phyloP scores from a whole-genome alignment of 2,113 vertebrate species.

The Datnioides undecimradiatus region DNA sequence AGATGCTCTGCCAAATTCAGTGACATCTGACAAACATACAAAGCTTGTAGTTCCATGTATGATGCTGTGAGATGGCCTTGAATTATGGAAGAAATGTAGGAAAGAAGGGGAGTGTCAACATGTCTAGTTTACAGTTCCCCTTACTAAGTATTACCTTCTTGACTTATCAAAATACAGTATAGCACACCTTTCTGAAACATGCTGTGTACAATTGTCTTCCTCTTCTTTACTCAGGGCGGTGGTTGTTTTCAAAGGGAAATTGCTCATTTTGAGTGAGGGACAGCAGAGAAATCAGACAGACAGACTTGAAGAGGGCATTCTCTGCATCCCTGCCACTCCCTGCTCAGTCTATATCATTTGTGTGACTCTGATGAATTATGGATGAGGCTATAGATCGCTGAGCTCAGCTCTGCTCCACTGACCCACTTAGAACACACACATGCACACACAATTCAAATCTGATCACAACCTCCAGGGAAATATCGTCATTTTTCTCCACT shows the following conservation, averaged over 20 bases:
- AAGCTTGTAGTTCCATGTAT: too few species aligned
- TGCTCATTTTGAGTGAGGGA: slow-evolving; percentile 21
- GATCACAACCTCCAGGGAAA: slow-evolving; percentile 60
- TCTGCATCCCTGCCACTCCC: slow-evolving; percentile 70
- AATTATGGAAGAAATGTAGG: too few species aligned
- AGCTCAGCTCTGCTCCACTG: slow-evolving; percentile 79
- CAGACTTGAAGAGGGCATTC: slow-evolving; percentile 19
- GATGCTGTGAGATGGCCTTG: too few species aligned
- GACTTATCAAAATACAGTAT: slow-evolving; percentile 6
- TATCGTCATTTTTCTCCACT: slow-evolving; percentile 46
- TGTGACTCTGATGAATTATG: slow-evolving; percentile 76
- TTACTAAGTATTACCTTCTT: slow-evolving; percentile 1
- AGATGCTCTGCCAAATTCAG: too few species aligned
- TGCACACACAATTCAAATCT: slow-evolving; percentile 60
- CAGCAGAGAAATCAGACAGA: slow-evolving; percentile 26
- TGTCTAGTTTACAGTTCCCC: too few species aligned
- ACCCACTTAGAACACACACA: slow-evolving; percentile 75
- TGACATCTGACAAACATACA: too few species aligned
- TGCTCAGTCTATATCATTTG: slow-evolving; percentile 62
- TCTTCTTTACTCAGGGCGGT: background rate
- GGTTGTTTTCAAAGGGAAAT: slow-evolving; percentile 69
- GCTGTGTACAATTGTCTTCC: slow-evolving; percentile 40
- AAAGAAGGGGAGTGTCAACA: too few species aligned
- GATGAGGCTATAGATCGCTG: slow-evolving; percentile 77
- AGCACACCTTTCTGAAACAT: slow-evolving; percentile 8